Percentiles rank a stretch among this genome's conserved stretches.
Evolutionary conservation across 2,797 vertebrate species (phyloP).

Genomic region (Vireo griseus): DNA sequence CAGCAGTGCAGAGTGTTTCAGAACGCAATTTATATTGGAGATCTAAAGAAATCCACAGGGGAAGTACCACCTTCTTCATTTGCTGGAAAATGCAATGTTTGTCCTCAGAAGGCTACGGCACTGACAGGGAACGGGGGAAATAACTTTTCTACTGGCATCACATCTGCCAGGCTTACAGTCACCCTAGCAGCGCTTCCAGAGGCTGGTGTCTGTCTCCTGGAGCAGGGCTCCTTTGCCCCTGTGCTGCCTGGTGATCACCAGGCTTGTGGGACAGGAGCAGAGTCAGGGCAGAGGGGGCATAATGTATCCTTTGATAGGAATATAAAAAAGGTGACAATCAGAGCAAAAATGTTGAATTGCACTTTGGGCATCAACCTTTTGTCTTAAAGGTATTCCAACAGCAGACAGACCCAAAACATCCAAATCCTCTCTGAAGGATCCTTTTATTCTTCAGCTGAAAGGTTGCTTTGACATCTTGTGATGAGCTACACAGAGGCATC

Average conservation of each 20-base stretch:
- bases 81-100: background rate
- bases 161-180: background rate
- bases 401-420: slow-evolving; percentile 1
- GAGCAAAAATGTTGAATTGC: slow-evolving; percentile 43
- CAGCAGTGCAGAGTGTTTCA: background rate
- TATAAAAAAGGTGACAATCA: slow-evolving; percentile 26
- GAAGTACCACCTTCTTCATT: background rate
- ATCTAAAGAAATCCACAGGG: background rate
- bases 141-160: background rate
- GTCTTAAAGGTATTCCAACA: slow-evolving; percentile 14
- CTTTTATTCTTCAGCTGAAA: background rate
- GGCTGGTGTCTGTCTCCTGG: background rate
- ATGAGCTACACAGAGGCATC: background rate
- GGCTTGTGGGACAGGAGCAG: background rate
- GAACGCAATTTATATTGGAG: background rate
- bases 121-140: background rate
- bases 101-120: background rate
- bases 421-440: slow-evolving; percentile 6
- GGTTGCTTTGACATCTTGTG: background rate
- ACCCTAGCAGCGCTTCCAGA: background rate
- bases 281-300: background rate
- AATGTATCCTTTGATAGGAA: slow-evolving; percentile 5
- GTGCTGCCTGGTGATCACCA: background rate
- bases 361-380: background rate
- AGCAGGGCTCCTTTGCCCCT: background rate